Percentiles rank a stretch among this genome's conserved stretches.
These are phyloP conservation scores for Ormyrus labotus DNA, from an alignment of 2,888 invertebrate genomes.

Conservation along the genomic window DNA sequence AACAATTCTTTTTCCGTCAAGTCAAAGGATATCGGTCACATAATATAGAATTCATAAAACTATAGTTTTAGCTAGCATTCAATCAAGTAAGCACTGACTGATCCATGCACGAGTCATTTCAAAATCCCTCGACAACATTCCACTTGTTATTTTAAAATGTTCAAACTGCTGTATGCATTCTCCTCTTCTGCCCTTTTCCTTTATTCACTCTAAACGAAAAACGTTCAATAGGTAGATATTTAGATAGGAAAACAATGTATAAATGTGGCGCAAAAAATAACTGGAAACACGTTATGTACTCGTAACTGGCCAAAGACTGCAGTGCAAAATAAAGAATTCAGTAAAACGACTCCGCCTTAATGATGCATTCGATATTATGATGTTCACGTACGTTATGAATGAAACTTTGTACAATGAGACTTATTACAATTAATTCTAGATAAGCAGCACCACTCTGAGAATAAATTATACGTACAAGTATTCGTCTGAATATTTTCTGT, in stretches of 20 bases:
- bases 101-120: constrained; percentile 6
- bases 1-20: constrained; percentile 22
- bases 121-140: constrained; percentile 2
- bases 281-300: constrained; percentile 10
- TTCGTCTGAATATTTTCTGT: constrained; percentile 39
- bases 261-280: constrained; percentile 37
- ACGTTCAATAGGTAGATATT: too few relatives aligned
- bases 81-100: constrained; percentile 30
- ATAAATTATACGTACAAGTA: constrained; percentile 19
- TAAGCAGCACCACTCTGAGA: constrained; percentile 30
- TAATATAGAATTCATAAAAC: constrained; percentile 1
- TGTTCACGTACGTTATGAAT: constrained; percentile 6
- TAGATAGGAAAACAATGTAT: constrained; percentile 16
- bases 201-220: too few relatives aligned
- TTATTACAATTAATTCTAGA: constrained; percentile 25
- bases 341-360: constrained; percentile 28
- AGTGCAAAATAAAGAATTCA: constrained; percentile 19
- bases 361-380: constrained; percentile 15
- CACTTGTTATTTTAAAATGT: constrained; percentile 34
- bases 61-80: constrained; percentile 19
- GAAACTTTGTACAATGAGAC: constrained; percentile 26
- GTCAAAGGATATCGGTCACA: constrained; percentile 46
- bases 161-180: not conserved
- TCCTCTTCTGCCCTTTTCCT: not conserved
- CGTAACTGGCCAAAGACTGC: constrained; percentile 49